A percentile compares a stretch with the other conserved stretches of the same genome.
Conservation (phyloP, 2,113 vertebrate species). For the Athene cunicularia region DNA sequence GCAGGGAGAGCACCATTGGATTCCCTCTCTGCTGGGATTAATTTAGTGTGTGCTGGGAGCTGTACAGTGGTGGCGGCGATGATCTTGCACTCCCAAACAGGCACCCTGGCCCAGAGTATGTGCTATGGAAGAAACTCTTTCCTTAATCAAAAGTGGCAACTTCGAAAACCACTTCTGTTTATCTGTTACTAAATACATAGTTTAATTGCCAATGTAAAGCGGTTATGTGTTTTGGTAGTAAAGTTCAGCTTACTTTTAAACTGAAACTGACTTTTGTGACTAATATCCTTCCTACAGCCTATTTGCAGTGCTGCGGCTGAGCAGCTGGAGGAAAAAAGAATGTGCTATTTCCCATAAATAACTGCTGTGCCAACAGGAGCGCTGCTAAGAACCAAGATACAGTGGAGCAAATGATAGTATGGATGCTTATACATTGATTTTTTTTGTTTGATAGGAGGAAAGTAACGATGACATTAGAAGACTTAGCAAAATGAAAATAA, state of each 20-base stretch:
- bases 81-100: neutral
- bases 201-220: neutral
- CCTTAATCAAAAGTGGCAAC: neutral
- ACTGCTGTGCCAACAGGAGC: neutral
- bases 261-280: neutral
- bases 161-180: neutral
- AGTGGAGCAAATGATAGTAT: neutral
- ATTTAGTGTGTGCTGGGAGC: neutral
- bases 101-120: neutral
- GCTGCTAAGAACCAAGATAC: neutral
- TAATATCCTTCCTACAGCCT: neutral
- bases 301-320: neutral
- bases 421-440: neutral
- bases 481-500: constrained; percentile 1
- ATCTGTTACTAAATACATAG: neutral
- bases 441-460: neutral
- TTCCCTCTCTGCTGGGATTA: neutral
- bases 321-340: neutral
- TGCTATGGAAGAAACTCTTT: neutral
- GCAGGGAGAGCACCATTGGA: too few species aligned
- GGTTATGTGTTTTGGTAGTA: neutral
- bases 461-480: neutral
- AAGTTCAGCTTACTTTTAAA: neutral
- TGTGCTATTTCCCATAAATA: neutral
- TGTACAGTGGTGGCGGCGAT: neutral